Evolutionary conservation across 2,113 vertebrate species (phyloP).

Genomic region (Riparia riparia): DNA sequence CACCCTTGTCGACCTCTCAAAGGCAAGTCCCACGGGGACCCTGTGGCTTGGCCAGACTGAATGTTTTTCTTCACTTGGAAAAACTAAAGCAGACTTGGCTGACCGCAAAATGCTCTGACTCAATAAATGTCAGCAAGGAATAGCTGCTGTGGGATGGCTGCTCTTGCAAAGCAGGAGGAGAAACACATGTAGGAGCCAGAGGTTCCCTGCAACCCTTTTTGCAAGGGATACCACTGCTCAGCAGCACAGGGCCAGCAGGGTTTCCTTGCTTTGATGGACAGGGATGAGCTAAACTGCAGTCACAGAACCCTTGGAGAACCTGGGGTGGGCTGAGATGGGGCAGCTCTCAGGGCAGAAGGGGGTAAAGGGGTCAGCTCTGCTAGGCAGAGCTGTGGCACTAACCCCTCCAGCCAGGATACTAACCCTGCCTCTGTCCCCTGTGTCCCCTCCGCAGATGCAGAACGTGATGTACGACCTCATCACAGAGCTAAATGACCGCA

Average conservation of each 20-base stretch:
- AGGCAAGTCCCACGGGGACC: constrained; percentile 78
- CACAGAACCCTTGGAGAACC: background rate
- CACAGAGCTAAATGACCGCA: constrained; percentile 96
- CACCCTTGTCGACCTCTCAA: constrained; percentile 96
- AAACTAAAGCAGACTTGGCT: background rate
- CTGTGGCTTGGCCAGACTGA: background rate
- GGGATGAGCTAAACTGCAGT: background rate
- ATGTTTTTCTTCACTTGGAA: background rate
- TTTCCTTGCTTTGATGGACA: background rate
- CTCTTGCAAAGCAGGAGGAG: background rate
- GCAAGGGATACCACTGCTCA: background rate
- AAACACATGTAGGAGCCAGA: background rate
- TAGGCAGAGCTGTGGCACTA: rapidly evolving
- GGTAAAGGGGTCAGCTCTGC: background rate
- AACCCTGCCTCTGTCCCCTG: background rate
- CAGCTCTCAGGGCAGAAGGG: background rate
- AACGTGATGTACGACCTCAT: constrained; percentile 98
- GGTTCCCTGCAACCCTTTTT: background rate
- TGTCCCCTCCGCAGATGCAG: constrained; percentile 86
- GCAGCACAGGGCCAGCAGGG: background rate
- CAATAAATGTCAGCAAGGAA: background rate
- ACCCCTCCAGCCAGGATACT: background rate
- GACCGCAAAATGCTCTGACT: rapidly evolving
- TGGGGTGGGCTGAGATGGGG: background rate
- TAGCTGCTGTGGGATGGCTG: background rate